These are phyloP conservation scores for Sminthurides aquaticus DNA, from an alignment of 2,888 invertebrate species.

Conservation along the genomic window DNA sequence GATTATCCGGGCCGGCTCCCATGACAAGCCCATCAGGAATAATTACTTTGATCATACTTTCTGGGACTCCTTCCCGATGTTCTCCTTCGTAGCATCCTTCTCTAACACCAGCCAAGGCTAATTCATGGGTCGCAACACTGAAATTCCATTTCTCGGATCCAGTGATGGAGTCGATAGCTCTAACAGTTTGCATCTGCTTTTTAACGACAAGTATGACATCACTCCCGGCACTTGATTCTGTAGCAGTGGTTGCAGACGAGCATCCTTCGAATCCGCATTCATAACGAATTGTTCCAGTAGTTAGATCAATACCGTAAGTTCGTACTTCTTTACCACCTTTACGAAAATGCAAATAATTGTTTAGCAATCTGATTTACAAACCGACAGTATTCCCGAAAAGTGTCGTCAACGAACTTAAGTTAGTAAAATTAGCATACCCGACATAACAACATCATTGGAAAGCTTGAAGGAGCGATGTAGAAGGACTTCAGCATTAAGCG, in stretches of 20 bases:
- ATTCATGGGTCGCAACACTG: constrained; percentile 81
- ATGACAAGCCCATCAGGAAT: constrained; percentile 67
- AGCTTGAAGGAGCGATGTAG: constrained; percentile 74
- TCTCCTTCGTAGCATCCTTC: constrained; percentile 36
- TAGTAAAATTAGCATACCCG: constrained; percentile 53
- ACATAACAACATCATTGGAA: constrained; percentile 74
- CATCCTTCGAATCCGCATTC: constrained; percentile 70
- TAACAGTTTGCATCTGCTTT: constrained; percentile 74
- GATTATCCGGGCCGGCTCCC: constrained; percentile 54
- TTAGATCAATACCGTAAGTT: constrained; percentile 75
- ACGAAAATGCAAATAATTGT: neutral
- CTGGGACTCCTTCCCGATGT: constrained; percentile 13
- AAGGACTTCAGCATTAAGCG: constrained; percentile 76
- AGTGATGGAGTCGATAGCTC: constrained; percentile 78
- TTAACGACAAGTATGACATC: constrained; percentile 63
- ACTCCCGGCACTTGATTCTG: constrained; percentile 48
- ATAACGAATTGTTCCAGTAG: constrained; percentile 64
- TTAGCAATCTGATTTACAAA: neutral
- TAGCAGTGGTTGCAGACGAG: constrained; percentile 57
- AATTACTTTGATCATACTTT: constrained; percentile 51
- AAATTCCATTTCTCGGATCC: constrained; percentile 94
- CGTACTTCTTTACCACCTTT: constrained; percentile 77
- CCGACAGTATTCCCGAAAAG: neutral
- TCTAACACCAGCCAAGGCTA: constrained; percentile 47
- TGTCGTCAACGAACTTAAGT: neutral